A percentile compares a stretch with the other conserved stretches of the same genome.
phyloP scores from a whole-genome alignment of 37 sponge, comb jelly and placozoan genomes.

The Halisarca cf. caerulea region DNA sequence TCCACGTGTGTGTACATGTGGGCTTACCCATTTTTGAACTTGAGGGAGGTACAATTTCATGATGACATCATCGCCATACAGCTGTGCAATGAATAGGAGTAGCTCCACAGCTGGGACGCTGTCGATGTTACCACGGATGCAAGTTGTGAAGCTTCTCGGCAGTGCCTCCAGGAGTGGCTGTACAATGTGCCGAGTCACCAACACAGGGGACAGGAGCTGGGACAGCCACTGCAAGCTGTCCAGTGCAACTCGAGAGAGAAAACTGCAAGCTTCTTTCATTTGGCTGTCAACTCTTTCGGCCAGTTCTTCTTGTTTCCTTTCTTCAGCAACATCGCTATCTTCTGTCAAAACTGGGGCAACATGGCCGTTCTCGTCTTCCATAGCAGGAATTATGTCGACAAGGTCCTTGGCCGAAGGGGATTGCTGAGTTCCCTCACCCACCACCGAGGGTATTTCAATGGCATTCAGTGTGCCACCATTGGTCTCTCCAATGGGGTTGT shows the following conservation, averaged over 20 bases:
- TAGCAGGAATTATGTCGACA: no score
- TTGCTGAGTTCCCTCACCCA: no score
- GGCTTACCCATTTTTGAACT: conserved; percentile 61
- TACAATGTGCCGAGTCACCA: conserved; percentile 66
- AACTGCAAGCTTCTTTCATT: conserved; percentile 12
- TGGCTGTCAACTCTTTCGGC: neutral
- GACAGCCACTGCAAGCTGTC: conserved; percentile 78
- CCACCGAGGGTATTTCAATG: no score
- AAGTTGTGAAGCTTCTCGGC: conserved; percentile 58
- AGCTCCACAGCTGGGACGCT: conserved; percentile 19
- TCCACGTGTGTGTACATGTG: neutral
- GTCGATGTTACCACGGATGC: neutral
- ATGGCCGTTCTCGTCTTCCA: no score
- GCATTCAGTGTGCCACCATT: no score
- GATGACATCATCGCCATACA: conserved; percentile 54
- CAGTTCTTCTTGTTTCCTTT: neutral
- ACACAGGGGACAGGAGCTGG: conserved; percentile 67
- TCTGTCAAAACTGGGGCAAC: neutral
- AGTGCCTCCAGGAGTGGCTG: conserved; percentile 63
- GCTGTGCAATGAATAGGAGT: conserved; percentile 39
- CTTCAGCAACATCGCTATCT: neutral
- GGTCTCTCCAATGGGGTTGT: no score
- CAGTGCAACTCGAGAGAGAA: conserved; percentile 56
- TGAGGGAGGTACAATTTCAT: conserved; percentile 58
- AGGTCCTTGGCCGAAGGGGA: no score